These are phyloP conservation scores for Drosophila lacertosa DNA, from an alignment of 1,140 invertebrate genomes.

Conservation along the genomic window DNA sequence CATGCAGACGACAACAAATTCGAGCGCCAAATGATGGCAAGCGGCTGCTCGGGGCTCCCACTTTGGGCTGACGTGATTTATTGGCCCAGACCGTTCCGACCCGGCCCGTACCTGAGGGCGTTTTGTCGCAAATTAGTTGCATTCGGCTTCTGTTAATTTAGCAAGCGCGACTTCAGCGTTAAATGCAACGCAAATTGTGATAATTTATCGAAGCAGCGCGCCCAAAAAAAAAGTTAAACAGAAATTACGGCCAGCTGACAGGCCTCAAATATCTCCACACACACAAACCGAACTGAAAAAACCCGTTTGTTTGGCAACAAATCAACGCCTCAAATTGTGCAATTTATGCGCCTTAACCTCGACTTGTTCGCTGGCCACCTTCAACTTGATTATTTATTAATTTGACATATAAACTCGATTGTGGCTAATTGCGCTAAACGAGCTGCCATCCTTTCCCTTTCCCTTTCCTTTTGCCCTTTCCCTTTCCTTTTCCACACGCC, in stretches of 20 bases:
- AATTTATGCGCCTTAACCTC: constrained; percentile 70
- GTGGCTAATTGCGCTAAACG: constrained; percentile 82
- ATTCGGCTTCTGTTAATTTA: constrained; percentile 83
- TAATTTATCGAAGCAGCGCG: constrained; percentile 73
- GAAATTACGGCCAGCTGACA: constrained; percentile 69
- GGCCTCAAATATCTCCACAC: constrained; percentile 29
- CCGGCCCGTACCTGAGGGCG: constrained; percentile 74
- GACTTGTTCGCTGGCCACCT: constrained; percentile 56
- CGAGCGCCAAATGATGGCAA: constrained; percentile 79
- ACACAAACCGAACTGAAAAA: constrained; percentile 11
- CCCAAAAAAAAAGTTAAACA: constrained; percentile 77
- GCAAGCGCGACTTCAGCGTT: constrained; percentile 44
- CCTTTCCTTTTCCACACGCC: constrained; percentile 48
- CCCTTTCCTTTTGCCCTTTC: too few species aligned
- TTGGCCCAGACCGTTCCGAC: too few species aligned
- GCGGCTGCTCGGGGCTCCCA: constrained; percentile 57
- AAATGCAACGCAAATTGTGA: constrained; percentile 80
- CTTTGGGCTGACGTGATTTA: constrained; percentile 79
- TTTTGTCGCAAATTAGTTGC: constrained; percentile 83
- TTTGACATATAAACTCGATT: constrained; percentile 82
- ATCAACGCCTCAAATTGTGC: constrained; percentile 75
- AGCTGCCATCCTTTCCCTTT: constrained; percentile 46
- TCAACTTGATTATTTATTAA: constrained; percentile 77
- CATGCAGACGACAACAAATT: constrained; percentile 78
- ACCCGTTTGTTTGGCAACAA: constrained; percentile 57